Conservation (phyloP, 2,113 vertebrate species). For the Noctilio leporinus region DNA sequence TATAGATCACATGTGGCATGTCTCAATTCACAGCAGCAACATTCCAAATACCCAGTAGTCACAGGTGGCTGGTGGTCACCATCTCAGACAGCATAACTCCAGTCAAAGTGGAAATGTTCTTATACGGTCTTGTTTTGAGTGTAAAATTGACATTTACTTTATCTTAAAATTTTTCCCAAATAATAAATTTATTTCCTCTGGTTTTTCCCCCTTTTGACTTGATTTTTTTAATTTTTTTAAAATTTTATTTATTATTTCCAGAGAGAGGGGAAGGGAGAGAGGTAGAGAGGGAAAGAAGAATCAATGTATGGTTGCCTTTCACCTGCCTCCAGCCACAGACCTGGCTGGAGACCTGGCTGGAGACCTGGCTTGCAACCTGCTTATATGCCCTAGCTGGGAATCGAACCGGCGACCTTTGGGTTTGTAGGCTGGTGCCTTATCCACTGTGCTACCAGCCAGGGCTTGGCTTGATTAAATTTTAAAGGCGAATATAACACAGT, state of each 20-base stretch:
- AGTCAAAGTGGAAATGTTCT: not conserved
- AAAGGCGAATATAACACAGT: not conserved
- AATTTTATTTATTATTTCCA: too few relatives aligned
- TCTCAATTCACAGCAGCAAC: fast-evolving
- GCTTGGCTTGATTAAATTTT: not conserved
- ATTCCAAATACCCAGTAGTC: fast-evolving
- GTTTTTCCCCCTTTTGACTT: not conserved
- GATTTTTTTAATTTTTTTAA: too few relatives aligned
- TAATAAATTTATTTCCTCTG: not conserved
- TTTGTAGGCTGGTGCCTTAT: too few relatives aligned
- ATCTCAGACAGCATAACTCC: fast-evolving
- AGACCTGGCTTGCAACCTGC: too few relatives aligned
- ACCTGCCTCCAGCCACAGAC: too few relatives aligned
- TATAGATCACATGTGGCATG: fast-evolving
- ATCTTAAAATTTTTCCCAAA: not conserved
- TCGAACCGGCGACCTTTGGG: too few relatives aligned
- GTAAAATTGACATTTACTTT: not conserved
- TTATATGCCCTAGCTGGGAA: too few relatives aligned
- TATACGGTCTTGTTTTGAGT: not conserved
- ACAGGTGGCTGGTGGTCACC: fast-evolving
- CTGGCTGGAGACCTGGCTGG: too few relatives aligned
- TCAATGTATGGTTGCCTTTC: too few relatives aligned
- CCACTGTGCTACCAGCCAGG: too few relatives aligned
- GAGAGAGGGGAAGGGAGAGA: too few relatives aligned
- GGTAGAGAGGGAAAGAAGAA: too few relatives aligned